Base-by-base conservation (phyloP, 37 sponge, comb jelly and placozoan genomes). In the Ephydatia muelleri region DNA sequence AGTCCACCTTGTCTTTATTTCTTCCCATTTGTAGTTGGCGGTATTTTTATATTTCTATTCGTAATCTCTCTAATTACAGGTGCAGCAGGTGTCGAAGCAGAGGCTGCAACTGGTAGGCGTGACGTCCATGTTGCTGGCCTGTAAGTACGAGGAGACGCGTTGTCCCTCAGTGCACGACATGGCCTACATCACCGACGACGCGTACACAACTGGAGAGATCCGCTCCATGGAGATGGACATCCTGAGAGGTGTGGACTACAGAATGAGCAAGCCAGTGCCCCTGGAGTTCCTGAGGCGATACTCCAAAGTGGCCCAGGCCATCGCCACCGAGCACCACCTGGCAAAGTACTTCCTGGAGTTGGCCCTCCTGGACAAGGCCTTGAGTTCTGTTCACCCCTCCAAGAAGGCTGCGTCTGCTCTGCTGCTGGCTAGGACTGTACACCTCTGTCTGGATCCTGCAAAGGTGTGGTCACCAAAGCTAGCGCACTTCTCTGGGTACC, bases 311-410 rank as follows among this genome's bases (percentile, higher is more conserved):
- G 87, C 67, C 35, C 81, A 74, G 28, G 81, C 90, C 19, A 49
- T 80, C 73, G 74, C 65, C 9, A 36, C 49, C 8, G 77, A 85
- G 19, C 95, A 92, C 90, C 86, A 89, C 80, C 77, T 95, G 57
- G 87, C 95, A 49, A 92, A 92, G 80, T 95, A 91, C 90, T 80
- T 95, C 68, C 69, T 92, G 29, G 95, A 95, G 72, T 72, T 86
- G 21, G 67, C 83, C 13, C 77, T 92, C 31, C 79, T 92, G 14
- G 77, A 84, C 30, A 13, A 69, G 12, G 29, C 28, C 32, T 21
- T 28, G 38, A 64, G 73, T 31, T 67, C 77, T 16, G 8, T 89
- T 6, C 72, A 28, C 23, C 89, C 93, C 5, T 95, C 95, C 8
- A 75, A 73, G 65, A 70, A 49, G 28, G 95, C 95, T 8, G 93